Conservation (phyloP, 2,888 invertebrate genomes). For the Mechanitis messenoides region DNA sequence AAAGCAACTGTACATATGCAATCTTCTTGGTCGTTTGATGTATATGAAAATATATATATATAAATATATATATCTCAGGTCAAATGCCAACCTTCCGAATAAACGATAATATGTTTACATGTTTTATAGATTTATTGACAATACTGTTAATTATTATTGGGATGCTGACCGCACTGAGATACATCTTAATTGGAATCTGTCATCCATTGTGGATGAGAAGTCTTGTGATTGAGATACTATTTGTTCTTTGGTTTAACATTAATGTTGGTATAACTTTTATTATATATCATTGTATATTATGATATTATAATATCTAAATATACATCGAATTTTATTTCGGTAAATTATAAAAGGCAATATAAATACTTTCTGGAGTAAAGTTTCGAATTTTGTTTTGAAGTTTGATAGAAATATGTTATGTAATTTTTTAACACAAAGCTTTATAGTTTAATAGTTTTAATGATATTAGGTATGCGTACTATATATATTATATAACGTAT, state of each 20-base stretch:
- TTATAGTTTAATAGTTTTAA: too few species aligned
- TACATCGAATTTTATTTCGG: too few species aligned
- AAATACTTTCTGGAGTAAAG: too few species aligned
- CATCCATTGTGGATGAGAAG: conserved; percentile 1
- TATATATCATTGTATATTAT: background rate
- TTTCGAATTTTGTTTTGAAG: too few species aligned
- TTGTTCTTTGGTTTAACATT: background rate
- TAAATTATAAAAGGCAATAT: too few species aligned
- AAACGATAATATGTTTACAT: conserved; percentile 36
- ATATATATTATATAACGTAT: too few species aligned
- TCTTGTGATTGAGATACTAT: conserved; percentile 1
- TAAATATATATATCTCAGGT: conserved; percentile 26
- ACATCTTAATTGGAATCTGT: conserved; percentile 5
- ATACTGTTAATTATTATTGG: conserved; percentile 22
- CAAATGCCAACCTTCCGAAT: conserved; percentile 44
- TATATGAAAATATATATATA: background rate
- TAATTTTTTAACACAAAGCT: too few species aligned
- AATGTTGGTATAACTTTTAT: background rate
- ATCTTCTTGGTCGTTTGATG: background rate
- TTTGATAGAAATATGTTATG: too few species aligned
- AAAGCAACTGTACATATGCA: background rate
- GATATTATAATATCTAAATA: too few species aligned
- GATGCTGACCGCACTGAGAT: conserved; percentile 23
- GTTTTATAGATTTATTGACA: conserved; percentile 21
- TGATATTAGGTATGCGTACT: too few species aligned